Evolutionary conservation across 2,888 invertebrate species (phyloP).

Genomic region (Sussaba pulchella): DNA sequence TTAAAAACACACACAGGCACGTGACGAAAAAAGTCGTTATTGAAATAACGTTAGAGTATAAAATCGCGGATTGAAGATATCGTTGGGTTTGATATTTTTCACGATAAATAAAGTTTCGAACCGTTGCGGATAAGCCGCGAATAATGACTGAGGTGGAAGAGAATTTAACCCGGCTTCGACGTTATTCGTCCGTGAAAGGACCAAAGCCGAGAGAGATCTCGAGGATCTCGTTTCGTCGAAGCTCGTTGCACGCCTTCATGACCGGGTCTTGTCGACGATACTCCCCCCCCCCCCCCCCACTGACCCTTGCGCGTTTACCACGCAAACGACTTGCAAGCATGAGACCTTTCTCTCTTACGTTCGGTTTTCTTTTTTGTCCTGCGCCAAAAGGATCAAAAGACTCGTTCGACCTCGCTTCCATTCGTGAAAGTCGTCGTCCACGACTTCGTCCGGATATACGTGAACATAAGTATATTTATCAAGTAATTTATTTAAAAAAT

Average conservation of each 20-base stretch:
- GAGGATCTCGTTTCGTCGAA: slow-evolving; percentile 56
- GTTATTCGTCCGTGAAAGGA: slow-evolving; percentile 49
- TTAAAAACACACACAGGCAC: no score
- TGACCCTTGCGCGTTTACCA: background rate
- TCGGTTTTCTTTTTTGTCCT: slow-evolving; percentile 57
- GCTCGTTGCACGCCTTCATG: slow-evolving; percentile 6
- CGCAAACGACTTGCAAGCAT: slow-evolving; percentile 1
- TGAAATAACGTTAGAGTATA: background rate
- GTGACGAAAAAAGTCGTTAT: background rate
- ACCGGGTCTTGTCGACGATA: background rate
- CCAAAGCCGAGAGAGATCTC: slow-evolving; percentile 45
- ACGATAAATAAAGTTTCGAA: background rate
- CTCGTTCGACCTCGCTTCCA: slow-evolving; percentile 65
- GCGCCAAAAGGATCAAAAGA: slow-evolving; percentile 69
- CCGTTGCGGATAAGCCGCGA: slow-evolving; percentile 44
- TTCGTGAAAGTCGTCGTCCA: slow-evolving; percentile 55
- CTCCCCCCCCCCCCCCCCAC: background rate
- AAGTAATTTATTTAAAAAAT: no score
- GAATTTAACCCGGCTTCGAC: slow-evolving; percentile 31
- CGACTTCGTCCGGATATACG: background rate
- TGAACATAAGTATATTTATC: background rate
- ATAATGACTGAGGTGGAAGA: slow-evolving; percentile 51
- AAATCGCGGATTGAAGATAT: background rate
- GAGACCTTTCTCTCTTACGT: slow-evolving; percentile 61
- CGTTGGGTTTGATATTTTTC: background rate